Base-by-base conservation (phyloP, 1,140 invertebrate species). In the Zeugodacus cucurbitae region DNA sequence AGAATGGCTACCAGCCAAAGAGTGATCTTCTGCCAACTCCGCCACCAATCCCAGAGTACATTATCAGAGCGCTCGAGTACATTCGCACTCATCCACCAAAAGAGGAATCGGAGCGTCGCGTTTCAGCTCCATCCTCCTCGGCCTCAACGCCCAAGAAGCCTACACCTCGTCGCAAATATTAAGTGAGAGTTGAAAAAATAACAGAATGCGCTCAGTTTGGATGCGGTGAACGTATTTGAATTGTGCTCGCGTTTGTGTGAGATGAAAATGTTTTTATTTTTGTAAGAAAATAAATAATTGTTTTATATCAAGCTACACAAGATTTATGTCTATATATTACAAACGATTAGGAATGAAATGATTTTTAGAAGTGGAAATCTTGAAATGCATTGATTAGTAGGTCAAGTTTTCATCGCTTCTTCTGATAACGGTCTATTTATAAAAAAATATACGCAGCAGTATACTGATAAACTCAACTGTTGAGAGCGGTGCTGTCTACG, bases 11-110 rank as follows among this genome's bases (percentile, higher is more conserved):
- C 26, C 88, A 89, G 59, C 87, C 87, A 10, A 22, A 34, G 14
- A 88, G 89, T 22, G 94, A 94, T 14, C 94, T 95, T 91, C 89
- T 95, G 20, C 95, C 95, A 0, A 95, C 94, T 0, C 94, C 95
- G 7, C 95, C 95, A 5, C 95, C 95, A 57, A 94, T 95, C 54
- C 95, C 95, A 59, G 89, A 59, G 44, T 87, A 88, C n/a, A 90
- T 90, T 22, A n/a, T 89, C 14, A 94, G 93, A 86, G 94, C 96
- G 88, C 91, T 93, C 11, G 93, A 93, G 88, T 91, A 93, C 44
- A 92, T 93, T 74, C 91, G 93, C 1, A 91, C 92, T 10, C 20
- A 94, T 92, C 89, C 90, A 70, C 44, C 74, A 1, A 62, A 89
- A 22, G 88, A 90, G 37, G 88, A 88, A 57, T 11, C 37, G 0